Evolutionary conservation across 2,113 vertebrate species (phyloP), one percentile per base, ranked within the genome.

Genomic region (Forbesichthys papilliferus): DNA sequence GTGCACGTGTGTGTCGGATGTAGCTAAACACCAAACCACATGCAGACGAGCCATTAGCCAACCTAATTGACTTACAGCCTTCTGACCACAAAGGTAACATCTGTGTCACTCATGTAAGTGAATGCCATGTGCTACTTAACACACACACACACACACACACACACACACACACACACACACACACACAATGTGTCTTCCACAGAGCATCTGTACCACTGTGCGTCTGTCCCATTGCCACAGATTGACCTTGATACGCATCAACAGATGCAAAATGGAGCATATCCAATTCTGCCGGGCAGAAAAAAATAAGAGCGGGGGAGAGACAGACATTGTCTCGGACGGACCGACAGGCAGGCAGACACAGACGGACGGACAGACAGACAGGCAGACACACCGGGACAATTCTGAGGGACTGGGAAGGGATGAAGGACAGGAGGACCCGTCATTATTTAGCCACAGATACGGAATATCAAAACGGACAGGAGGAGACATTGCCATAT

Each of bases 31-130:
- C 64, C 54, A 18, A 3, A 9, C 54, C 55, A 69, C 62, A 72
- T 82, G 80, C 84, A 71, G 72, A 84, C 62, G 56, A 79, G 52
- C 87, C 85, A 87, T 88, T 91, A 90, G 82, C 11, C 52, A 75
- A 81, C 64, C 79, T 87, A 88, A 87, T 88, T 78, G 80, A 86
- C 83, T 88, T 86, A 79, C 68, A 79, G 80, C 71, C 77, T 83
- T 75, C 75, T 76, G 86, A 88, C 84, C 87, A 86, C 80, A 81
- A 88, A 87, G 86, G 87, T 82, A 87, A 84, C 89, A 89, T 90
- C 87, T 88, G 87, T 82, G 89, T 86, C 74, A 68, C 78, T 34
- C 74, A 55, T 85, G 82, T 87, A 81, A 79, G 75, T 76, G 80
- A 88, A 68, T 34, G 73, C 65, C 78, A 74, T 18, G 7, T 63